phyloP scores from a whole-genome alignment of 2,113 vertebrate genomes.

The Sinocyclocheilus maitianheensis region DNA sequence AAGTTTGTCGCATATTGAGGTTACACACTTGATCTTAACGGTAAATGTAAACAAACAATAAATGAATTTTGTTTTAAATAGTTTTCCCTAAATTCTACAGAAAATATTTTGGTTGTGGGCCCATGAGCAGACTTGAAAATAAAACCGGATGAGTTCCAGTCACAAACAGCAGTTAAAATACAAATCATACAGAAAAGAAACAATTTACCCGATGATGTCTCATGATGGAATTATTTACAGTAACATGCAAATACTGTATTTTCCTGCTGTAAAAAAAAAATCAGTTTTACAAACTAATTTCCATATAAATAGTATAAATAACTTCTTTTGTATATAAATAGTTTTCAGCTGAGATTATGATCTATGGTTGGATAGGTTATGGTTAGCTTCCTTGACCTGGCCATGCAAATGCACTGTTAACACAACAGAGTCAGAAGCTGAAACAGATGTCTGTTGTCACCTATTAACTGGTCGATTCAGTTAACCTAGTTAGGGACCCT shows the following conservation, averaged over 20 bases:
- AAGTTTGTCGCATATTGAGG: not conserved
- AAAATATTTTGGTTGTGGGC: slow-evolving; percentile 49
- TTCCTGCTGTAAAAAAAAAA: slow-evolving; percentile 66
- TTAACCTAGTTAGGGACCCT: slow-evolving; percentile 26
- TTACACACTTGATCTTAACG: not conserved
- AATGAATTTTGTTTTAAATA: not conserved
- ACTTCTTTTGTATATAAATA: slow-evolving; percentile 67
- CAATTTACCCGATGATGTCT: not conserved
- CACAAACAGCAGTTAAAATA: slow-evolving; percentile 12
- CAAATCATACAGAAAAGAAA: slow-evolving; percentile 34
- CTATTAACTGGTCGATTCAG: slow-evolving; percentile 8
- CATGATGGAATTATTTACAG: slow-evolving; percentile 59
- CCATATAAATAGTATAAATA: slow-evolving; percentile 80
- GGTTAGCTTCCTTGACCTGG: slow-evolving; percentile 4
- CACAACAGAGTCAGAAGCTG: not conserved
- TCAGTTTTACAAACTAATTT: slow-evolving; percentile 62
- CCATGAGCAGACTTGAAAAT: slow-evolving; percentile 6
- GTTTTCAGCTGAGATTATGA: slow-evolving; percentile 52
- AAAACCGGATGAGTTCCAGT: slow-evolving; percentile 5
- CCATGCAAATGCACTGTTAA: slow-evolving; percentile 26
- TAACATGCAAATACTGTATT: slow-evolving; percentile 67
- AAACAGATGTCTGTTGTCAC: slow-evolving; percentile 4
- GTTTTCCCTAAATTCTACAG: not conserved
- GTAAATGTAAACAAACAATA: slow-evolving; percentile 26
- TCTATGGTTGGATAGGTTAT: slow-evolving; percentile 26